Evolutionary conservation across 2,888 invertebrate genomes (phyloP).

Genomic region (Itoplectis maculator): DNA sequence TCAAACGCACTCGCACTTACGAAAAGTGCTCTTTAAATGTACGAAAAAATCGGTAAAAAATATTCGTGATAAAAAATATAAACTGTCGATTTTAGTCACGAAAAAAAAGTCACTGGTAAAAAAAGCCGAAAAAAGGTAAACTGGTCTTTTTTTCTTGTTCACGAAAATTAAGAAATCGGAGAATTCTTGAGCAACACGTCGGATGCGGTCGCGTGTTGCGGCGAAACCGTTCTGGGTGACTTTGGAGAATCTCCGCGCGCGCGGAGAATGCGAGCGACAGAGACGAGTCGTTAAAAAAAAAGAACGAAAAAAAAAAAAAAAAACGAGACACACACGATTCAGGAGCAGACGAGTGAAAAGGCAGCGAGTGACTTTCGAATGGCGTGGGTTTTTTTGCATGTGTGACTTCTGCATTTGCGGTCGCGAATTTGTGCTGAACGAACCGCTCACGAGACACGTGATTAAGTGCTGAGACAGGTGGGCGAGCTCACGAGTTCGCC

Average conservation of each 20-base stretch:
- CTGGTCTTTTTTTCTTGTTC: background rate
- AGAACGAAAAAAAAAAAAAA: conserved; percentile 37
- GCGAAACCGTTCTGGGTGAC: conserved; percentile 24
- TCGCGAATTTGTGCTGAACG: conserved; percentile 46
- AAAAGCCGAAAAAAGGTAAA: no score
- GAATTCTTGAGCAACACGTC: conserved; percentile 47
- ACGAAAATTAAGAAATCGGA: conserved; percentile 51
- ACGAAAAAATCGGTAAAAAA: no score
- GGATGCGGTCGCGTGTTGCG: conserved; percentile 46
- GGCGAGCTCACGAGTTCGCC: background rate
- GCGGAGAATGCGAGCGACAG: background rate
- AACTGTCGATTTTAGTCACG: no score
- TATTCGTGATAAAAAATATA: no score
- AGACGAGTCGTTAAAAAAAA: background rate
- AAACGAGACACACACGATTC: conserved; percentile 2
- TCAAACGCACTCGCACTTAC: no score
- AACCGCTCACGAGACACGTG: background rate
- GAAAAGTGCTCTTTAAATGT: no score
- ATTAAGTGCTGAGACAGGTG: conserved; percentile 5
- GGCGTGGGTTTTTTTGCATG: conserved; percentile 10
- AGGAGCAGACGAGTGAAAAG: conserved; percentile 66
- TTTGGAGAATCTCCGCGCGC: background rate
- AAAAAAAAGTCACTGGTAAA: no score
- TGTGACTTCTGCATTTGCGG: conserved; percentile 38
- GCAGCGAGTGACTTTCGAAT: conserved; percentile 73